Evolutionary conservation across 2,113 vertebrate species (phyloP).

Genomic region (Ginglymostoma cirratum): DNA sequence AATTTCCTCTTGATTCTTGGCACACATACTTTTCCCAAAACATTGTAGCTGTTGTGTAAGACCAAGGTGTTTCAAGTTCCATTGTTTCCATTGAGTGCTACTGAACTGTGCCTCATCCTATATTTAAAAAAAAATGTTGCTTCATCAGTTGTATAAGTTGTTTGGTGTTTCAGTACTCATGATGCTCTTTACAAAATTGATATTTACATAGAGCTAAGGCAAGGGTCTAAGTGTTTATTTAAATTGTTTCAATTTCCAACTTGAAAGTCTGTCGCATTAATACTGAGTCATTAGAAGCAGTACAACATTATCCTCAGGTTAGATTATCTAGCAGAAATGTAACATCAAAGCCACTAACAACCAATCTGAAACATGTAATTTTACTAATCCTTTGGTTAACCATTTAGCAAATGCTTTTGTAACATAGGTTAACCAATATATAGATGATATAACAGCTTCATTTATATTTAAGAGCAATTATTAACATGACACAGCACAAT

Average conservation of each 20-base stretch:
- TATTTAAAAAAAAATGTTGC: background rate
- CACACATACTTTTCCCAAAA: constrained; percentile 51
- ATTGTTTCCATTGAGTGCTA: constrained; percentile 37
- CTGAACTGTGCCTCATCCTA: constrained; percentile 41
- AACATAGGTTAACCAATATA: background rate
- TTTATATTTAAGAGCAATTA: background rate
- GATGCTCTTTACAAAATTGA: background rate
- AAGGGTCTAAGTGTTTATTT: background rate
- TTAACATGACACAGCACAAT: background rate
- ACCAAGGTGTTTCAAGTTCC: constrained; percentile 41
- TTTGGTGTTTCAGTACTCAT: background rate
- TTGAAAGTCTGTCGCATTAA: background rate
- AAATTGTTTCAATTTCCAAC: background rate
- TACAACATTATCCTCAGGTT: background rate
- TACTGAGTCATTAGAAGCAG: background rate
- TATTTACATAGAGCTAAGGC: background rate
- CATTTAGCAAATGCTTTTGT: too few species aligned
- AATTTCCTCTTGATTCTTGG: constrained; percentile 57
- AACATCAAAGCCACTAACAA: background rate
- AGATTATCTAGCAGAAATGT: too few species aligned
- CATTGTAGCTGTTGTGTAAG: constrained; percentile 54
- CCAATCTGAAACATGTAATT: background rate
- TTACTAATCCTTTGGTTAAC: background rate
- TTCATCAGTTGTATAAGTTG: background rate
- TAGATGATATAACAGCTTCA: background rate